Evolutionary conservation across 2,113 vertebrate species (phyloP).

Genomic region (Hypomesus transpacificus): DNA sequence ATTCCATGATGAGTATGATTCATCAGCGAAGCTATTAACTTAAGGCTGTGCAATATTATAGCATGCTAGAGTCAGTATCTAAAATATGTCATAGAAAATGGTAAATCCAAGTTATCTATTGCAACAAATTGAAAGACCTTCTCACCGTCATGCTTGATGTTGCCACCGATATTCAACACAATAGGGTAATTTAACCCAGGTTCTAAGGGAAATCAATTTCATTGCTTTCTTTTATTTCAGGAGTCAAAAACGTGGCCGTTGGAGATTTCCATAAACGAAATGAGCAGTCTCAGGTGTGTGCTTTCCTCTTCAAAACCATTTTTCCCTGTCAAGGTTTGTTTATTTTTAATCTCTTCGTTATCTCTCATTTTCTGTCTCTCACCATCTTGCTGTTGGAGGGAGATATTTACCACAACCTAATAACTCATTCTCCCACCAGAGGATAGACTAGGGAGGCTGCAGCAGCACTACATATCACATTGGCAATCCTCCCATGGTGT

Average conservation of each 20-base stretch:
- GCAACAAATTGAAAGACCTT: constrained; percentile 7
- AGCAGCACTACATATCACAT: constrained; percentile 1
- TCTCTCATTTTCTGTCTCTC: constrained; percentile 46
- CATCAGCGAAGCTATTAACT: constrained; percentile 38
- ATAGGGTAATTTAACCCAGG: constrained; percentile 10
- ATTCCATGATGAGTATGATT: constrained; percentile 32
- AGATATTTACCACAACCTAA: constrained; percentile 47
- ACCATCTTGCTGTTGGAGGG: constrained; percentile 27
- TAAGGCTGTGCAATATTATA: constrained; percentile 27
- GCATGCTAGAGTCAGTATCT: constrained; percentile 18
- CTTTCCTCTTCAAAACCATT: constrained; percentile 24
- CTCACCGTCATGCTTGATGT: constrained; percentile 6
- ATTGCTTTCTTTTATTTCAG: constrained; percentile 26
- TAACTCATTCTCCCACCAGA: constrained; percentile 48
- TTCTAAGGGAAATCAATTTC: constrained; percentile 43
- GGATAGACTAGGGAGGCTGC: constrained; percentile 23
- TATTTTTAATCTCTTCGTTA: constrained; percentile 64
- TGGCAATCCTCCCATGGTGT: too few species aligned
- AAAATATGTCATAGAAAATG: constrained; percentile 15
- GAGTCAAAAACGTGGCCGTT: constrained; percentile 31
- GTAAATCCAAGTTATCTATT: constrained; percentile 20
- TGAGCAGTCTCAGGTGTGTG: constrained; percentile 33
- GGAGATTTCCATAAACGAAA: constrained; percentile 53
- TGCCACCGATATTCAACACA: constrained; percentile 40
- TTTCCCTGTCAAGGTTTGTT: constrained; percentile 53